Percentiles rank a stretch among this genome's conserved stretches.
Evolutionary conservation across 2,797 vertebrate genomes (phyloP).

Genomic region (Clarias platycephalus): DNA sequence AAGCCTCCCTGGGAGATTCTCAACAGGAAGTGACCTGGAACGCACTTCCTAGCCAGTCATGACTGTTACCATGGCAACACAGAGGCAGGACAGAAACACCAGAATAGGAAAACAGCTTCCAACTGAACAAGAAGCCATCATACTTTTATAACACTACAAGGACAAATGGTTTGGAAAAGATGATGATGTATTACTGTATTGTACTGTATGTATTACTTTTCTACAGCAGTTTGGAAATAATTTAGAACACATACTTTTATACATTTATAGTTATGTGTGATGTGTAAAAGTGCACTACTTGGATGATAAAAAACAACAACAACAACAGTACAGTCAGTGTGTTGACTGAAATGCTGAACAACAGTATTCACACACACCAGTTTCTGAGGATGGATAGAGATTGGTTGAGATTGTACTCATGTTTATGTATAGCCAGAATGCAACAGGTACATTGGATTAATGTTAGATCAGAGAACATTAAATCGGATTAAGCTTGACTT

Average conservation of each 20-base stretch:
- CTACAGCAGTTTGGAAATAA: neutral
- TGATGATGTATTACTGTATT: neutral
- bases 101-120: conserved; percentile 42
- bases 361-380: no score
- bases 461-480: neutral
- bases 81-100: conserved; percentile 48
- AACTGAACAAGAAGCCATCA: conserved; percentile 11
- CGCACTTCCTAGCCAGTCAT: conserved; percentile 53
- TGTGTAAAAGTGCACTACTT: neutral
- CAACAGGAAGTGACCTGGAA: conserved; percentile 58
- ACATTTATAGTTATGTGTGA: neutral
- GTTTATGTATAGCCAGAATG: neutral
- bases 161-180: neutral
- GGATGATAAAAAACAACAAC: neutral
- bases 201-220: no score
- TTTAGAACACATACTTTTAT: neutral
- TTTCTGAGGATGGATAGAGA: neutral
- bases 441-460: neutral
- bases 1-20: conserved; percentile 48
- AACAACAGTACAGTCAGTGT: neutral
- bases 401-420: neutral
- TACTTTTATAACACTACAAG: neutral
- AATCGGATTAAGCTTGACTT: neutral
- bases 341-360: no score
- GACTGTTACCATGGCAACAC: conserved; percentile 66